phyloP scores from a whole-genome alignment of 2,888 invertebrate genomes.

The Callyntrura sp. region DNA sequence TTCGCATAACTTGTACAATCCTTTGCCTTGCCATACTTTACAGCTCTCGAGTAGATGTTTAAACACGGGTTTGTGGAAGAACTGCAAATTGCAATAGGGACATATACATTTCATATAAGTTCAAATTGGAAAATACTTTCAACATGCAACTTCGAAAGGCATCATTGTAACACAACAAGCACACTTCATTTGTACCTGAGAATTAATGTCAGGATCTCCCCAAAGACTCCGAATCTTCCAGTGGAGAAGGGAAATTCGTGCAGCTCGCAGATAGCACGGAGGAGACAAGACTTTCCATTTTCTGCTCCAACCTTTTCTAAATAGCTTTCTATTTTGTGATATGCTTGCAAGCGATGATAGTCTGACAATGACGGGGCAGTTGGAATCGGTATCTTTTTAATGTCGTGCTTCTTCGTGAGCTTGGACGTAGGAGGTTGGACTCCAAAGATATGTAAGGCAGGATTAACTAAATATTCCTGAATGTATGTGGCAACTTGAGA shows the following conservation, averaged over 20 bases:
- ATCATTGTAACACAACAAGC: background rate
- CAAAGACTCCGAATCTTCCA: slow-evolving; percentile 61
- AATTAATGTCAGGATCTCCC: slow-evolving; percentile 47
- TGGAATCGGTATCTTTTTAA: background rate
- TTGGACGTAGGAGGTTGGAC: slow-evolving; percentile 35
- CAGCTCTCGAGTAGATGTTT: slow-evolving; percentile 41
- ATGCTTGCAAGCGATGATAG: slow-evolving; percentile 43
- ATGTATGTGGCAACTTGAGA: slow-evolving; percentile 34
- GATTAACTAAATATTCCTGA: slow-evolving; percentile 61
- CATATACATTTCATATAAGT: no score
- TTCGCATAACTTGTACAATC: slow-evolving; percentile 41
- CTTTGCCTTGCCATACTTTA: slow-evolving; percentile 46
- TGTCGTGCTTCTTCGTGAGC: background rate
- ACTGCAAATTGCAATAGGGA: no score
- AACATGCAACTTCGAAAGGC: no score
- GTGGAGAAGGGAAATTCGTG: slow-evolving; percentile 63
- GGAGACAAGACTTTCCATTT: slow-evolving; percentile 57
- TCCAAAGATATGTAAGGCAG: slow-evolving; percentile 63
- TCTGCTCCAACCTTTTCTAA: slow-evolving; percentile 57
- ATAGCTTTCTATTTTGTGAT: slow-evolving; percentile 52
- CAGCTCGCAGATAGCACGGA: slow-evolving; percentile 68
- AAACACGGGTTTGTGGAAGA: slow-evolving; percentile 18
- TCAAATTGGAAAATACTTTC: no score
- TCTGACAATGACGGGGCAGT: slow-evolving; percentile 25
- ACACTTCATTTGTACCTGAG: slow-evolving; percentile 51